Base-by-base conservation (phyloP, 2,797 vertebrate species). In the Lutjanus argentimaculatus region DNA sequence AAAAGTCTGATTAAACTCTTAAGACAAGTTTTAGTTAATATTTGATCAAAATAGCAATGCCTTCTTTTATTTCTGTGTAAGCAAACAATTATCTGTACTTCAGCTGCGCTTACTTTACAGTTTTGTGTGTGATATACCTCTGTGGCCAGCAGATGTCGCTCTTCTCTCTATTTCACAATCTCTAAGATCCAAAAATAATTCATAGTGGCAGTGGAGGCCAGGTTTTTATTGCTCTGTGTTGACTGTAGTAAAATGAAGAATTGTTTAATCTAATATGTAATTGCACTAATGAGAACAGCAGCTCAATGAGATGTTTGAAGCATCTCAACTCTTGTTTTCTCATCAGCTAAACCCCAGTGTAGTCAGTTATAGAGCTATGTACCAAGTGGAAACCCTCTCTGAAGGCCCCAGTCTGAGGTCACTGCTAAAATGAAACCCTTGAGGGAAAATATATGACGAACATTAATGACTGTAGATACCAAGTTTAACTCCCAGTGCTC, bases 71-170 rank as follows among this genome's bases (percentile, higher is more conserved):
- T n/a, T 61, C 17, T 36, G 1, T 45, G 1, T 43, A 51, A 67
- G 72, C 49, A 12, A 25, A 16, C 3, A 1, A 53, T 36, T 0
- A 14, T 15, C 10, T 66, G 16, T 40, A 4, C 4, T 4, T 64
- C 7, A 48, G 5, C 9, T 42, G 40, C 17, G 4, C 4, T 76
- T 12, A 0, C 11, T n/a, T 51, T 10, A 17, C 19, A 22, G 52
- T 42, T 56, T 13, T 15, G 3, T 7, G n/a, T 70, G 17, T 48
- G 12, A 1, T 82, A 64, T 6, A 7, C 13, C 13, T 36, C 9
- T 45, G 4, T 51, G 48, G 0, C 75, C 90, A 90, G 56, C 76
- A 89, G 91, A 42, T 73, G 91, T 57, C 61, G 0, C 55, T 81
- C 52, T 80, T 67, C 25, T 63, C 73, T 57, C 13, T 46, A 15